phyloP scores from a whole-genome alignment of 2,888 invertebrate genomes.

The Bibio marci region DNA sequence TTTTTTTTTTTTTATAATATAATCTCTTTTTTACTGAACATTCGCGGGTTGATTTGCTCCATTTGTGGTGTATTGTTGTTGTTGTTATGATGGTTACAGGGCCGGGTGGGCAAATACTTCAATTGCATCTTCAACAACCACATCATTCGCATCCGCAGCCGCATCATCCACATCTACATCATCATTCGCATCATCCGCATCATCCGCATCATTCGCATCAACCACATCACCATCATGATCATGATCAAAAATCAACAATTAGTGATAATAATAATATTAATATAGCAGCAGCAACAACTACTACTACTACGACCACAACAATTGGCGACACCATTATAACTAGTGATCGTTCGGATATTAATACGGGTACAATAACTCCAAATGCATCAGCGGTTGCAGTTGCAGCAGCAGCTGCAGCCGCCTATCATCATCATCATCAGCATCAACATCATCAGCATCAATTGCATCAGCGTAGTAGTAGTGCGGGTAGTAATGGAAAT shows the following conservation, averaged over 20 bases:
- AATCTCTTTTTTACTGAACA: constrained; percentile 11
- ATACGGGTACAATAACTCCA: no score
- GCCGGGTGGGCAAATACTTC: constrained; percentile 16
- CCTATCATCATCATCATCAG: constrained; percentile 1
- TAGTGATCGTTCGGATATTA: no score
- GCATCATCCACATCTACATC: background rate
- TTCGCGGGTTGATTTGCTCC: constrained; percentile 29
- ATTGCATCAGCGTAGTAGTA: background rate
- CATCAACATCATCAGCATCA: constrained; percentile 1
- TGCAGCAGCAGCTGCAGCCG: no score
- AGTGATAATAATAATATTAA: no score
- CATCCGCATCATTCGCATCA: no score
- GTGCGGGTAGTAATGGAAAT: background rate
- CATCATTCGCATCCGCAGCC: constrained; percentile 12
- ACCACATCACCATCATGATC: background rate
- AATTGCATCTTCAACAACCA: constrained; percentile 4
- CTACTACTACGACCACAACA: no score
- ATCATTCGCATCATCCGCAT: no score
- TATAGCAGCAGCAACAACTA: no score
- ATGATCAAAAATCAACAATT: background rate
- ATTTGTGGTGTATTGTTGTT: constrained; percentile 22
- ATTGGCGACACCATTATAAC: no score
- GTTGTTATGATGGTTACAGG: constrained; percentile 25
- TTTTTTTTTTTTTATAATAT: constrained; percentile 14
- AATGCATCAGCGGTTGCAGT: no score